Evolutionary conservation across 2,797 vertebrate species (phyloP), one percentile per base, ranked within the genome.

Genomic region (Picus viridis): DNA sequence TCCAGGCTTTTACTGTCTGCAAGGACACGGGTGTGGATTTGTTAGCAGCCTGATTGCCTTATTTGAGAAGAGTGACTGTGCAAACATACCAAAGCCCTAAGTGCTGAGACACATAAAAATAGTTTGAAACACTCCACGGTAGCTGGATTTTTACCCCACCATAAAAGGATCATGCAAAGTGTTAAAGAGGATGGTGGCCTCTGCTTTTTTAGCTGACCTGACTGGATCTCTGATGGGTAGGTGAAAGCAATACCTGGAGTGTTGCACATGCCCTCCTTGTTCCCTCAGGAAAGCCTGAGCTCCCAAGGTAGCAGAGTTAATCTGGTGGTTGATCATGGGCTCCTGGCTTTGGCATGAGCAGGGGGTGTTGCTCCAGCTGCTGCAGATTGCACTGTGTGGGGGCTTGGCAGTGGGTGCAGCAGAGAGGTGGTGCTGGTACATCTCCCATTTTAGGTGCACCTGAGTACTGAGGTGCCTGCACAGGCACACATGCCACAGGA

Each of bases 61-160:
- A 81, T 96, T 95, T 95, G 94, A 95, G 83, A 88, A 93, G 74
- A 89, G 56, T n/a, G 11, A 58, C 58, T 93, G 78, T 86, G 86
- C 86, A 93, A 96, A 93, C 92, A 88, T 94, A 82, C 88, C 86
- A 93, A 80, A 82, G 83, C 45, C 73, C 77, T 94, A 84, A 94
- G 89, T 8, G 3, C 79, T 23, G 41, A 83, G 76, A 27, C 49
- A 30, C 89, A 53, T 70, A 91, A 95, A 96, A 95, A 94, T 94
- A 92, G 86, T 82, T 47, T 62, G 86, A 65, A 90, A 96, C 64
- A 89, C 67, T 81, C 92, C 87, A 86, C 89, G 79, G 87, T 81
- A 89, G 92, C 85, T 91, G 87, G 62, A 75, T 71, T 81, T 91
- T 72, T 76, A 53, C 57, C 39, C 49, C 0, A 1, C 95, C 80